Base-by-base conservation (phyloP, 2,113 vertebrate genomes). In the Lasiurus borealis region DNA sequence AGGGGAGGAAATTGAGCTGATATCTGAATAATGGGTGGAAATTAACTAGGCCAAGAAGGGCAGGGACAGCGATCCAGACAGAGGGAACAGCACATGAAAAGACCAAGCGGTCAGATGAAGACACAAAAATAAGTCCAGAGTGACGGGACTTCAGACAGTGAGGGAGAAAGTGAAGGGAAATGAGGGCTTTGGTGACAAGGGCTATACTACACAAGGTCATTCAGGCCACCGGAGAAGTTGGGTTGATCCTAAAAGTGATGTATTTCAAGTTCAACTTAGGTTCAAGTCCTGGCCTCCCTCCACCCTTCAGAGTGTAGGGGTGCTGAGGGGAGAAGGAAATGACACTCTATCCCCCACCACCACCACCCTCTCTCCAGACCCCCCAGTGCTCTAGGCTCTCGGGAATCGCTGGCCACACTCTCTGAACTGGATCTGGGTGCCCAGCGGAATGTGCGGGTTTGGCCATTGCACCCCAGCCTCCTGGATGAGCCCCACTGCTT, bases 401-500 rank as follows among this genome's bases (percentile, higher is more conserved):
- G 98, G 29, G 99, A 99, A 80, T 99, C 99, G 0, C 96, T 99
- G 85, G 97, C 98, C 10, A 97, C 96, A 4, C 94, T 97, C 7
- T 98, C 98, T 0, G 99, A 98, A 75, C 96, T 99, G 62, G 99
- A 99, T 90, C 98, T 99, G 29, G 98, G 97, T 1, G 98, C 98
- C 0, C 99, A 99, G 96, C 97, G 97, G 85, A 98, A 98, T 1
- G 99, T 99, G 3, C 97, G 98, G 62, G 95, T 99, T 94, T 98
- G 99, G 89, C 99, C 99, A 0, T 98, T 99, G 92, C 99, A 99
- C 91, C 98, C 99, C 96, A 99, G 99, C 84, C 98, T 99, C 77
- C 94, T 99, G 59, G 99, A 99, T 12, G 99, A 99, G 95, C 99
- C 98, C 73, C 99, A 99, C 88, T 99, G 99, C 98, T 99, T 99